Base-by-base conservation (phyloP, 2,113 vertebrate genomes). In the Lasiurus borealis region DNA sequence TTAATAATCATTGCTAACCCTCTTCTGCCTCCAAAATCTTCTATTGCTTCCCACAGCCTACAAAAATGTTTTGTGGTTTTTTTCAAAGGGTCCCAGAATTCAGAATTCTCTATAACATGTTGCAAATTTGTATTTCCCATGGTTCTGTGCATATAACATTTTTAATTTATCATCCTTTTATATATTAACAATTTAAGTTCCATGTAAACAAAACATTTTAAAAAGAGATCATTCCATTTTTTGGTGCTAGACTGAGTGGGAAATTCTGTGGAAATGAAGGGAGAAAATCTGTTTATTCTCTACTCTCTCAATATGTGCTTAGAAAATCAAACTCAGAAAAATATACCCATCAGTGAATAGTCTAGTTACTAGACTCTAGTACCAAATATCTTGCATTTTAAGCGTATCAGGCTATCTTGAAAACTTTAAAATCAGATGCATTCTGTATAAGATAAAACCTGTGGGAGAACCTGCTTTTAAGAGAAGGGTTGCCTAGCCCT, bases 141-240 rank as follows among this genome's bases (percentile, higher is more conserved):
- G 23, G 40, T 59, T 80, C n/a, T 92, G 8, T 69, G 8, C 85
- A 69, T 9, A 62, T 50, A 71, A 86, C 73, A 46, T 11, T 54
- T 73, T 85, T 36, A 78, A 93, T 44, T 83, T 84, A 40, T 13
- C 14, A 59, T 83, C 31, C 6, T 88, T 88, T 95, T 59, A 73
- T 44, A 93, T 80, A 68, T 85, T 59, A 93, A 59, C 66, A 92
- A 68, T 89, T 86, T 88, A 84, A 54, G 23, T 92, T 66, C 48
- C 23, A 91, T 87, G 86, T 50, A 85, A 64, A 48, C 13, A 90
- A 57, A 85, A 86, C 3, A 34, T 66, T 89, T 48, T 72, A 71
- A 77, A 83, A 59, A 59, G 19, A 59, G 57, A 59, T 59, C 23
- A 62, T 29, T 90, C 29, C 3, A 25, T 72, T 82, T 82, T 77